phyloP scores from a whole-genome alignment of 1,140 invertebrate species.

The Drosophila teissieri region DNA sequence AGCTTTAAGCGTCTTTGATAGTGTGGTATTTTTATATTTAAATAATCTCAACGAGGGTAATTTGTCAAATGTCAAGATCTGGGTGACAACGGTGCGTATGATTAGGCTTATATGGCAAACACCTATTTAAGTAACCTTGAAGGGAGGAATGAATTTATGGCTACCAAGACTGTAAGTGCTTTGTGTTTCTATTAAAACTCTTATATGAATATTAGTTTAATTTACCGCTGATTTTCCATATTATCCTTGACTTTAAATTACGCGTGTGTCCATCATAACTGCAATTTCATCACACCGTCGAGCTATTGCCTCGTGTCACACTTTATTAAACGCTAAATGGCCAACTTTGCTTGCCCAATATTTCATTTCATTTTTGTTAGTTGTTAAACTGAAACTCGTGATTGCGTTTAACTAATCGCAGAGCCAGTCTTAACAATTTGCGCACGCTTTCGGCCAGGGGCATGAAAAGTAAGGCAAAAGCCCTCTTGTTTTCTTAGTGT shows the following conservation, averaged over 20 bases:
- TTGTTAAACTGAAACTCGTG: constrained; percentile 73
- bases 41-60: constrained; percentile 35
- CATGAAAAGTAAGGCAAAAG: constrained; percentile 8
- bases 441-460: constrained; percentile 52
- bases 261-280: constrained; percentile 26
- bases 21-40: background rate
- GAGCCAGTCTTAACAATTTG: constrained; percentile 61
- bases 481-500: constrained; percentile 43
- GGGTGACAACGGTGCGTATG: constrained; percentile 52
- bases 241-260: background rate
- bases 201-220: background rate
- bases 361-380: constrained; percentile 51
- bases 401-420: constrained; percentile 38
- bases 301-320: constrained; percentile 24
- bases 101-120: constrained; percentile 10
- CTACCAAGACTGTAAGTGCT: no score
- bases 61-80: constrained; percentile 49
- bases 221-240: no score
- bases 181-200: background rate
- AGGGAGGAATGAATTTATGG: background rate
- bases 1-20: constrained; percentile 29
- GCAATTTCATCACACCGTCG: constrained; percentile 31
- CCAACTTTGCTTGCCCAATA: constrained; percentile 30
- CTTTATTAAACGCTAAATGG: constrained; percentile 40
- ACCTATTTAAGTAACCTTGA: constrained; percentile 21